Evolutionary conservation across 2,888 invertebrate genomes (phyloP), one percentile per base, ranked within the genome.

Genomic region (Dioctria linearis): DNA sequence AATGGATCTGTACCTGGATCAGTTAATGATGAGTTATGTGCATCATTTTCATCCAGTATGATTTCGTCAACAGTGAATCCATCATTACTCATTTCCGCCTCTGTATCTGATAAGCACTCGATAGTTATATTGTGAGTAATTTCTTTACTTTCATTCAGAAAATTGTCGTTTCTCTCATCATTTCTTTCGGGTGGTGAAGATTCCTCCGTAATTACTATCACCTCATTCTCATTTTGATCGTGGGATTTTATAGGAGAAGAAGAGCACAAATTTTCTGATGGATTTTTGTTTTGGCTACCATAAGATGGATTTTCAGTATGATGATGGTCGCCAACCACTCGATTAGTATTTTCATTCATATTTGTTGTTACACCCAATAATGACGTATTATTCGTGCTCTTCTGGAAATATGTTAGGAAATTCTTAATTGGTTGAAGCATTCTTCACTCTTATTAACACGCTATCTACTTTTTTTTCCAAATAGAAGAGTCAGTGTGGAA

Each of bases 351-450:
- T 13, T 79, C 79, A 79, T 43, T 79, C 65, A 78, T 78, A 57
- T 82, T 80, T 43, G 83, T 79, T 78, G 86, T 84, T 83, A 84
- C 85, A 79, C 88, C 87, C 83, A 88, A 88, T 85, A 88, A 85
- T 75, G 85, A 85, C 39, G 86, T 85, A 69, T 85, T 84, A 84
- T 84, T 88, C 42, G 88, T 88, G 87, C 88, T 89, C 84, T 88
- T 88, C 83, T 89, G 88, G 83, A 89, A 87, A 82, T 88, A 88
- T 73, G 87, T 88, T 80, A 89, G 85, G 61, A 89, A 86, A 82
- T 87, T 88, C 83, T 89, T 89, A 80, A 89, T 87, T 75, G 89
- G 88, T 84, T 85, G 87, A 83, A 88, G 87, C 88, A 88, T 89
- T n/a, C 25, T 51, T 63, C 13, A 5, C 8, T 39, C 39, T 9